Evolutionary conservation across 1,140 invertebrate genomes (phyloP), one percentile per base, ranked within the genome.

Genomic region (Paralvinella palmiformis): DNA sequence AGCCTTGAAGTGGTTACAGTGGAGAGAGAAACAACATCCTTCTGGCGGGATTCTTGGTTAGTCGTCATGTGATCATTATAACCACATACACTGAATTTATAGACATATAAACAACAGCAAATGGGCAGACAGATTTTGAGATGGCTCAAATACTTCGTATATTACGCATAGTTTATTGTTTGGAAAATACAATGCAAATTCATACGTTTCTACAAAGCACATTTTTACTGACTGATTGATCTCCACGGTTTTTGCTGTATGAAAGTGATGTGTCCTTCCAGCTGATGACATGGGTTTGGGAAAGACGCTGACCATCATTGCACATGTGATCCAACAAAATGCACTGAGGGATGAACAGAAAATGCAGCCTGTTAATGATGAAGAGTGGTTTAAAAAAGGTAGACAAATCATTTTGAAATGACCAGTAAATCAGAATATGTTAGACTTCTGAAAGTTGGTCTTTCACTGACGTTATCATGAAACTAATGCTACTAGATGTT

Each of bases 261-360:
- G 7, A 33, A 35, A 37, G 27, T 58, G 20, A 48, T 24, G 59
- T 60, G 59, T 63, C 61, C 36, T 70, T 70, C 10, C 68, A 78
- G 92, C 92, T 58, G 94, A 96, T 83, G 94, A 96, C 75, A 97
- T 97, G 94, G 94, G 94, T 32, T 73, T 85, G 0, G 92, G 91
- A 0, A 96, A 97, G 80, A 97, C 94, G 0, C 77, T 97, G 4
- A 92, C 91, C 0, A 93, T 95, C 88, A 92, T 98, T 65, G 86
- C 92, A 0, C 77, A 95, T 3, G 83, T 91, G 2, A 79, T 81
- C 41, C 77, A 83, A 62, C 59, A 44, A 64, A 64, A 31, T 27
- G 62, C 10, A 70, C 65, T 24, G 66, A 70, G 74, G 63, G 50
- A 2, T 77, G 79, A 20, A 69, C 73, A 35, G 72, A 80, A 52